Percentiles rank a stretch among this genome's conserved stretches.
phyloP scores from a whole-genome alignment of 30 jellyfish, hydroid and myxozoan species.

The Cassiopea andromeda region DNA sequence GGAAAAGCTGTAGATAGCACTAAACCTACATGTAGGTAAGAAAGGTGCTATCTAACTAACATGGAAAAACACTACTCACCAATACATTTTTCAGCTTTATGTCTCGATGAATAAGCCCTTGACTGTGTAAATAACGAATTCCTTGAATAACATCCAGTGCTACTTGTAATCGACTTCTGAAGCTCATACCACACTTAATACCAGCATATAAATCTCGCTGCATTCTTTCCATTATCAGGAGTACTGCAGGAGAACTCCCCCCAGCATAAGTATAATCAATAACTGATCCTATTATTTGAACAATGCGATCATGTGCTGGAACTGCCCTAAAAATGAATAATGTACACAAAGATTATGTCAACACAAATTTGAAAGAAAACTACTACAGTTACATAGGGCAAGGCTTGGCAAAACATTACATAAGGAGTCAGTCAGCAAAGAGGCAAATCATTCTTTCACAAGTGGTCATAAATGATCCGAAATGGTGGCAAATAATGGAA shows the following conservation, averaged over 20 bases:
- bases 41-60: no score
- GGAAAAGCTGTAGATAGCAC: no score
- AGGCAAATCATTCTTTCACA: no score
- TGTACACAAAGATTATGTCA: not conserved
- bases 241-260: constrained; percentile 99
- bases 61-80: constrained; percentile 60
- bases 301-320: constrained; percentile 97
- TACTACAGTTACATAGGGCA: not conserved
- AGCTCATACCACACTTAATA: constrained; percentile 98
- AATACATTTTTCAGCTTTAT: constrained; percentile 91
- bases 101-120: constrained; percentile 97
- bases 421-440: no score
- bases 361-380: not conserved
- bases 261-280: constrained; percentile 99
- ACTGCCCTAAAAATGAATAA: constrained; percentile 71
- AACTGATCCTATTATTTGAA: constrained; percentile 94
- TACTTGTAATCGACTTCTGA: constrained; percentile 98
- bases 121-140: constrained; percentile 95
- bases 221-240: constrained; percentile 95
- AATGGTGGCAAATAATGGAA: no score
- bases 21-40: no score
- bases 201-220: constrained; percentile 99
- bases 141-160: constrained; percentile 98
- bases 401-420: no score
- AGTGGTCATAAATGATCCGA: no score